Percentiles rank a stretch among this genome's conserved stretches.
phyloP scores from a whole-genome alignment of 2,888 invertebrate genomes.

The Harpalus rubripes region DNA sequence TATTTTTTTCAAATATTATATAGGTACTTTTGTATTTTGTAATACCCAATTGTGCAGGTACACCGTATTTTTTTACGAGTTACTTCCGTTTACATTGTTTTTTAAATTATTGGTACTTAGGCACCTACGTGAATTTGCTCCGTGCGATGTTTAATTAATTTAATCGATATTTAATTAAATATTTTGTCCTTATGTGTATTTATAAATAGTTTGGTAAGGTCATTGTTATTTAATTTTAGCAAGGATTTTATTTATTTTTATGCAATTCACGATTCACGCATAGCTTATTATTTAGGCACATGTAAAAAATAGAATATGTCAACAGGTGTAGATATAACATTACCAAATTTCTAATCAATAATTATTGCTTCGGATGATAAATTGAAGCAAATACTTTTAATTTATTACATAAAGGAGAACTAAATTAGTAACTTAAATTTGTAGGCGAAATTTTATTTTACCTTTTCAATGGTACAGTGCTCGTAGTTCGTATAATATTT shows the following conservation, averaged over 20 bases:
- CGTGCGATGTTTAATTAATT: slow-evolving; percentile 6
- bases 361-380: background rate
- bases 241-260: background rate
- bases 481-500: too few species aligned
- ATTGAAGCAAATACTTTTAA: slow-evolving; percentile 11
- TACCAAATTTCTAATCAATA: background rate
- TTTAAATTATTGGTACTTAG: background rate
- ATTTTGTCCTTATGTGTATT: slow-evolving; percentile 2
- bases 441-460: background rate
- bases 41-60: background rate
- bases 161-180: slow-evolving; percentile 26
- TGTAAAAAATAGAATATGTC: slow-evolving; percentile 2
- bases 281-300: background rate
- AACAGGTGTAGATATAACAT: background rate
- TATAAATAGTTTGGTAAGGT: background rate
- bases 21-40: too few species aligned
- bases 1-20: too few species aligned
- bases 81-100: background rate
- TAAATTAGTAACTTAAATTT: background rate
- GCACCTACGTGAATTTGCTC: too few species aligned
- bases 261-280: background rate
- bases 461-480: too few species aligned
- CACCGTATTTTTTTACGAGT: background rate
- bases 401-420: background rate
- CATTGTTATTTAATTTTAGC: background rate